These are phyloP conservation scores for Drosophila testacea DNA, from an alignment of 2,888 invertebrate species.

Conservation along the genomic window DNA sequence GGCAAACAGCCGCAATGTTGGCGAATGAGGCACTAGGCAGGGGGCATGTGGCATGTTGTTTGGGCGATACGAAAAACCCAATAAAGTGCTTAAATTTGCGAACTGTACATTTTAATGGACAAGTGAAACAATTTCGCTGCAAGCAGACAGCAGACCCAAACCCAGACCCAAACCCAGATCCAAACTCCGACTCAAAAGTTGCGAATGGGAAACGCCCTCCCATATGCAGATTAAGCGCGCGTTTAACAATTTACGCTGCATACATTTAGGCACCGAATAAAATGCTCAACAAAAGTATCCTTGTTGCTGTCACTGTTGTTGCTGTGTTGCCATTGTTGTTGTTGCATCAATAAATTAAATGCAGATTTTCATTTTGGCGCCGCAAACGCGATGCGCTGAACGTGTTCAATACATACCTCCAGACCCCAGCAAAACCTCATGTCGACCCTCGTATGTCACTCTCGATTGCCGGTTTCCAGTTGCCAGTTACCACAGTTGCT, in stretches of 20 bases:
- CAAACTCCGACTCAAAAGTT: conserved; percentile 1
- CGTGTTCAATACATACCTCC: conserved; percentile 46
- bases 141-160: conserved; percentile 18
- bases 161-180: neutral
- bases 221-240: conserved; percentile 77
- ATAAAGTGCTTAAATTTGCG: conserved; percentile 76
- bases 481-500: conserved; percentile 37
- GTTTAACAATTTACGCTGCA: conserved; percentile 79
- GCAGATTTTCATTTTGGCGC: conserved; percentile 76
- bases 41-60: neutral
- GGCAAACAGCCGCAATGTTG: conserved; percentile 70
- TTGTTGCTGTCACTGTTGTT: conserved; percentile 42
- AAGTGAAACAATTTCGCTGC: conserved; percentile 72
- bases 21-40: conserved; percentile 27
- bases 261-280: conserved; percentile 71
- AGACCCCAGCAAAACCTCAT: conserved; percentile 4
- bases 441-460: conserved; percentile 49
- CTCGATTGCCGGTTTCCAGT: conserved; percentile 40
- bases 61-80: conserved; percentile 61
- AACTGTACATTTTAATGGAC: conserved; percentile 74
- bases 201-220: conserved; percentile 20
- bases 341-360: conserved; percentile 79
- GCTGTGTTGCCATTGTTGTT: conserved; percentile 27
- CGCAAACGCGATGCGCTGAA: conserved; percentile 23
- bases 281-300: conserved; percentile 53